These are phyloP conservation scores for Drosophila arawakana DNA, from an alignment of 1,140 invertebrate species.

Conservation along the genomic window DNA sequence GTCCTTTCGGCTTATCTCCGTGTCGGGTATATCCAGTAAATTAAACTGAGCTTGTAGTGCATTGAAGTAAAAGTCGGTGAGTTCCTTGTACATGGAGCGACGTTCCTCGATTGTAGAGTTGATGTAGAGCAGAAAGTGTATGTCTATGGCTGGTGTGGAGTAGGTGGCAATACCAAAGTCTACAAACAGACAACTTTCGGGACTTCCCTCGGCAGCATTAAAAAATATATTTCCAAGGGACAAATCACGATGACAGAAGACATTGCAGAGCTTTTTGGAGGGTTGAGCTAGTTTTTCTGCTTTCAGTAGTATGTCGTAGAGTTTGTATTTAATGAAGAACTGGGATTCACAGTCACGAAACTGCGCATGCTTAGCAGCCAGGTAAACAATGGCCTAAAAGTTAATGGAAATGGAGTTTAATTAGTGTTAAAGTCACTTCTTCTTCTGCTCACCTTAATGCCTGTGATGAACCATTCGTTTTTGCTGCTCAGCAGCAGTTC, in stretches of 20 bases:
- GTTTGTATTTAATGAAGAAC: conserved; percentile 56
- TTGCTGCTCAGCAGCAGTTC: conserved; percentile 36
- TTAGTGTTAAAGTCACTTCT: neutral
- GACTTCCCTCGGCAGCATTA: conserved; percentile 81
- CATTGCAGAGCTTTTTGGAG: conserved; percentile 81
- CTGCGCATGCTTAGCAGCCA: conserved; percentile 53
- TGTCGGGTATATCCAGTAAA: conserved; percentile 1
- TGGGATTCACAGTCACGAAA: conserved; percentile 34
- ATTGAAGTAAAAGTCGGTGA: conserved; percentile 36
- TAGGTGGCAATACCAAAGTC: conserved; percentile 86
- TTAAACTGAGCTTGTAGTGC: conserved; percentile 20
- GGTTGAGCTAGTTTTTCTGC: conserved; percentile 52
- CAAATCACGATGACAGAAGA: conserved; percentile 86
- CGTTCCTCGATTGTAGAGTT: conserved; percentile 10
- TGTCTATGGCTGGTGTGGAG: conserved; percentile 86
- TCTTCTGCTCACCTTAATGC: conserved; percentile 30
- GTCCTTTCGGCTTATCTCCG: conserved; percentile 18
- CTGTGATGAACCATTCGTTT: conserved; percentile 42
- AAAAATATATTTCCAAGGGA: conserved; percentile 87
- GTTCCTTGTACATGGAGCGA: conserved; percentile 8
- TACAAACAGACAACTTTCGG: conserved; percentile 85
- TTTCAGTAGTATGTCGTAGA: conserved; percentile 59
- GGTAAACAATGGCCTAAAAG: conserved; percentile 46
- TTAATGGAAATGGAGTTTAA: neutral
- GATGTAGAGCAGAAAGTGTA: conserved; percentile 67